Evolutionary conservation across 2,797 vertebrate genomes (phyloP), one percentile per base, ranked within the genome.

Genomic region (Triplophysa bombifrons): DNA sequence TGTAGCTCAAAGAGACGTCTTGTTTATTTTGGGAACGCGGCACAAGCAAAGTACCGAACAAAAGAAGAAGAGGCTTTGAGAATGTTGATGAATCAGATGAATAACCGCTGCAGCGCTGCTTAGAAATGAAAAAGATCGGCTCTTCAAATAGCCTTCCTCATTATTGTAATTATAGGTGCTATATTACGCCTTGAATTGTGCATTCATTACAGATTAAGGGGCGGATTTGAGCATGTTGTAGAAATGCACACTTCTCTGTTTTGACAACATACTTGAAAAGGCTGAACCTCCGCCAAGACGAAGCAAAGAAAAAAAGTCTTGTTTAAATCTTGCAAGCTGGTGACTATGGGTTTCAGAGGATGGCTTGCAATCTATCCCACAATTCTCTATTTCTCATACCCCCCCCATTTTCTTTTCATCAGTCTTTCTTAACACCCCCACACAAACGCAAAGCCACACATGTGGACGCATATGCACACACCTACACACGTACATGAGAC

Each of bases 1-100:
- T 88, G 90, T 84, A 91, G 90, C 90, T 93, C 89, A 91, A 91
- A 88, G 89, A 91, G 87, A 87, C 86, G 83, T 87, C 86, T 89
- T 94, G 92, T 93, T 93, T 93, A 93, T 94, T 94, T 93, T 91
- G 88, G 91, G 89, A 84, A 90, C 84, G 88, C 90, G 92, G 87
- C 88, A 91, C 89, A 92, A 92, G 89, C 88, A 86, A 85, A 87
- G 91, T 87, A 90, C 91, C 91, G 90, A 92, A 92, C 92, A 91
- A 78, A 70, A 80, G 66, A 65, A 72, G 65, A 65, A 70, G 58
- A 73, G 38, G 75, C 87, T 87, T 86, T 85, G 87, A 87, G 88
- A 91, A 88, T 69, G 88, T 87, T 87, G 91, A 91, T 80, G 73
- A 72, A 72, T 79, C 88, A 91, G 90, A 92, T 93, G 91, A 91